Evolutionary conservation across 1,140 invertebrate species (phyloP), one percentile per base, ranked within the genome.

Genomic region (Sycobia sp.): DNA sequence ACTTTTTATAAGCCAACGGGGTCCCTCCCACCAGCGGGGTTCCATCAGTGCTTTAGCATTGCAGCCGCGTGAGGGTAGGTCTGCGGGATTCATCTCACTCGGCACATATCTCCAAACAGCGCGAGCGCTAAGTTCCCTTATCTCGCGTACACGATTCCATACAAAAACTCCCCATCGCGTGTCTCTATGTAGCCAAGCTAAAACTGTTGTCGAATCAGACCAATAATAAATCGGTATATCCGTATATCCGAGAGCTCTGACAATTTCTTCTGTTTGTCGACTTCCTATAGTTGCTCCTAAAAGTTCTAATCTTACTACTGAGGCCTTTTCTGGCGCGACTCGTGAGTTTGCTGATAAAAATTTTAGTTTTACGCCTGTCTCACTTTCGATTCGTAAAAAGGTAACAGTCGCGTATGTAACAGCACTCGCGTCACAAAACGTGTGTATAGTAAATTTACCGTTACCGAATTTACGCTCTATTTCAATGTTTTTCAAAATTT

Each of bases 211-310:
- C n/a, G n/a, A n/a, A n/a, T n/a, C n/a, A n/a, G n/a, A n/a, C n/a
- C 44, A 59, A 49, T 20, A 14, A 39, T 14, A 39, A 39, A 39
- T 14, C 13, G 36, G 36, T 10, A 14, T 14, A 39, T 39, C n/a
- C 14, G 10, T 14, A 39, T 39, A 39, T 14, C n/a, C n/a, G 10
- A 39, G n/a, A 14, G 36, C 36, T 9, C 62, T 39, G 49, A 58
- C 7, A 5, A 68, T 63, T 9, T 65, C 65, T 0, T n/a, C n/a
- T n/a, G n/a, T n/a, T n/a, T n/a, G n/a, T n/a, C n/a, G n/a, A n/a
- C n/a, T n/a, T n/a, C n/a, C 75, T 4, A 80, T 72, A 2, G 70
- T 49, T 5, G 74, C 73, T 10, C 71, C 77, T 54, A 39, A 79
- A 4, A 56, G 23, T 27, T 59, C 57, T 13, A 59, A 18, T 10